A percentile compares a stretch with the other conserved stretches of the same genome.
phyloP scores from a whole-genome alignment of 1,140 invertebrate genomes.

The Dendrolimus kikuchii region DNA sequence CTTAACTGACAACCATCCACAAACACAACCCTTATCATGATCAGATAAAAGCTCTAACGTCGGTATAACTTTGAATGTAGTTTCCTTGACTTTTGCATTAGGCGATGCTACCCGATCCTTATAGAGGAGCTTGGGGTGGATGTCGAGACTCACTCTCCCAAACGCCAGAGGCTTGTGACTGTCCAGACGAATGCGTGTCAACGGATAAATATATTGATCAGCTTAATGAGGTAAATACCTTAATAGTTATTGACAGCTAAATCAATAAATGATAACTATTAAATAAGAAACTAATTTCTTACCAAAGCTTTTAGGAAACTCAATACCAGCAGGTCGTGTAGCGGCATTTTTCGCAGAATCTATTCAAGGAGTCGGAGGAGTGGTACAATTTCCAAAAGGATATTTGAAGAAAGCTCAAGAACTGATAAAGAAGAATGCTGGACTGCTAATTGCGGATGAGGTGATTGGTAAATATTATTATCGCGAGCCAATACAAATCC shows the following conservation, averaged over 20 bases:
- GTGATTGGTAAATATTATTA: slow-evolving; percentile 60
- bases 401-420: slow-evolving; percentile 89
- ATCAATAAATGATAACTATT: too few species aligned
- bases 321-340: slow-evolving; percentile 80
- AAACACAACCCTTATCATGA: too few species aligned
- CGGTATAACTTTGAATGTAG: neutral
- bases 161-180: slow-evolving; percentile 79
- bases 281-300: too few species aligned
- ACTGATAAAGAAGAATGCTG: slow-evolving; percentile 85
- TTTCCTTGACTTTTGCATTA: slow-evolving; percentile 1
- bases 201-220: slow-evolving; percentile 86
- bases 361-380: slow-evolving; percentile 88
- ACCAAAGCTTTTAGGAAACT: slow-evolving; percentile 77
- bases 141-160: slow-evolving; percentile 93
- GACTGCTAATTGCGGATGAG: slow-evolving; percentile 94
- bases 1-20: too few species aligned
- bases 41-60: too few species aligned
- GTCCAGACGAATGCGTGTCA: slow-evolving; percentile 79
- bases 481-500: too few species aligned
- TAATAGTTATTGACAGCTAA: neutral
- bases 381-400: slow-evolving; percentile 92
- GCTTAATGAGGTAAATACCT: slow-evolving; percentile 77
- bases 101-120: slow-evolving; percentile 80
- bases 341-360: slow-evolving; percentile 90
- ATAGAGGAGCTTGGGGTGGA: slow-evolving; percentile 91